Percentiles rank a stretch among this genome's conserved stretches.
phyloP scores from a whole-genome alignment of 2,888 invertebrate genomes.

The Hoplodrina blanda region DNA sequence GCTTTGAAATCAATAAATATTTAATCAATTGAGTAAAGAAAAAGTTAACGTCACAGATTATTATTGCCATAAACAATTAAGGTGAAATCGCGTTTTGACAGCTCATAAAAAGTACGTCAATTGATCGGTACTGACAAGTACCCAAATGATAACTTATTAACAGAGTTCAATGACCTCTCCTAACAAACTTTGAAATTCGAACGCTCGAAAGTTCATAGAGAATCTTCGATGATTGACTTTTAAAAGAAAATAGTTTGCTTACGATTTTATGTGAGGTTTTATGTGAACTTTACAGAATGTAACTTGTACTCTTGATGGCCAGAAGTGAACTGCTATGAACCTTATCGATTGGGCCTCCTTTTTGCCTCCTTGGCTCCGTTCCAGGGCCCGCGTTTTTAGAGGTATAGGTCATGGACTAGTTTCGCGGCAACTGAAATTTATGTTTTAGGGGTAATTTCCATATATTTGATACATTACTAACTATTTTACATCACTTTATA shows the following conservation, averaged over 20 bases:
- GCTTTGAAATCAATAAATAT: too few species aligned
- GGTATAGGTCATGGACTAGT: not conserved
- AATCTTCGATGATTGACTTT: not conserved
- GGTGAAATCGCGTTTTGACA: too few species aligned
- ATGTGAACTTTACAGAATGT: not conserved
- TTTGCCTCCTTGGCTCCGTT: constrained; percentile 36
- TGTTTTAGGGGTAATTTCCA: not conserved
- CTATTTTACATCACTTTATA: too few species aligned
- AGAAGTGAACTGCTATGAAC: constrained; percentile 26
- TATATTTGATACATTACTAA: too few species aligned
- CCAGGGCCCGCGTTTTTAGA: constrained; percentile 22
- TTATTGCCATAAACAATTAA: too few species aligned
- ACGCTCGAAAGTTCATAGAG: not conserved
- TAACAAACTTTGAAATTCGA: not conserved
- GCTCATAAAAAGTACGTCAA: too few species aligned
- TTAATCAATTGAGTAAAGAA: too few species aligned
- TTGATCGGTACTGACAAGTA: too few species aligned
- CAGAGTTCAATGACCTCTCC: too few species aligned
- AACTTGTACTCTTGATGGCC: constrained; percentile 9
- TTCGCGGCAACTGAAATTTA: not conserved
- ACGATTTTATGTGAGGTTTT: not conserved
- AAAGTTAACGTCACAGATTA: too few species aligned
- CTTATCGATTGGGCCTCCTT: constrained; percentile 45
- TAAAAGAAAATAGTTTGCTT: constrained; percentile 6
- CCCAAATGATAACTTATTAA: too few species aligned